A percentile compares a stretch with the other conserved stretches of the same genome.
Conservation (phyloP, 2,113 vertebrate species). For the Malaclemys terrapin region DNA sequence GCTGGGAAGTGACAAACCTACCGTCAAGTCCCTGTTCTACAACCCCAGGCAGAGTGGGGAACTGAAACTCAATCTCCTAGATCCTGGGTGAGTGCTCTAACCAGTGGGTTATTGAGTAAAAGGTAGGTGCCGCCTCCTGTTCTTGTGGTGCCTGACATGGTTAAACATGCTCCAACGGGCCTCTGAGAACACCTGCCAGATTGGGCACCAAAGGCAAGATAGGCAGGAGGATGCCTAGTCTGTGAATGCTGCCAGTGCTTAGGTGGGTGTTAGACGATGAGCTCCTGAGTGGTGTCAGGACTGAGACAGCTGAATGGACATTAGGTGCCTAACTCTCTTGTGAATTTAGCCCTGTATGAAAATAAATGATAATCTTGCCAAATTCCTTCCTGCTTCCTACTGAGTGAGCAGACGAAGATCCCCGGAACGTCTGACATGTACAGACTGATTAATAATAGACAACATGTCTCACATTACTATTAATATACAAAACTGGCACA, state of each 20-base stretch:
- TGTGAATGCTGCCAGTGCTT: neutral
- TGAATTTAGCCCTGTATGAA: neutral
- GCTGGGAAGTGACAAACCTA: neutral
- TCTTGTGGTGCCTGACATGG: neutral
- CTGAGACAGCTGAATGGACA: neutral
- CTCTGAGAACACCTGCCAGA: neutral
- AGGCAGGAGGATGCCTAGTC: neutral
- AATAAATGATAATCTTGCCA: constrained; percentile 51
- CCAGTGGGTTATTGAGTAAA: neutral
- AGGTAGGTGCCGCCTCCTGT: neutral
- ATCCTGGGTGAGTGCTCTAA: neutral
- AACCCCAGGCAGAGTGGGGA: neutral
- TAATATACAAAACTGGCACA: constrained; percentile 53
- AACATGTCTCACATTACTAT: constrained; percentile 61
- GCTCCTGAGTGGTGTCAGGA: neutral
- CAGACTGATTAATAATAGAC: constrained; percentile 68
- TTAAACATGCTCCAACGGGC: neutral
- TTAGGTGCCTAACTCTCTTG: neutral
- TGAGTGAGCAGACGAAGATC: constrained; percentile 46
- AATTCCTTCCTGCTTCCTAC: constrained; percentile 43
- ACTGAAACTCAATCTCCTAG: neutral
- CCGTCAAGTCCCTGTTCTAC: too few relatives aligned
- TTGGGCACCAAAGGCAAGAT: neutral
- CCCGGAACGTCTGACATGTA: constrained; percentile 51
- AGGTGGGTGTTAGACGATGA: neutral